A percentile compares a stretch with the other conserved stretches of the same genome.
Conservation (phyloP, 2,113 vertebrate genomes). For the Empidonax alnorum region DNA sequence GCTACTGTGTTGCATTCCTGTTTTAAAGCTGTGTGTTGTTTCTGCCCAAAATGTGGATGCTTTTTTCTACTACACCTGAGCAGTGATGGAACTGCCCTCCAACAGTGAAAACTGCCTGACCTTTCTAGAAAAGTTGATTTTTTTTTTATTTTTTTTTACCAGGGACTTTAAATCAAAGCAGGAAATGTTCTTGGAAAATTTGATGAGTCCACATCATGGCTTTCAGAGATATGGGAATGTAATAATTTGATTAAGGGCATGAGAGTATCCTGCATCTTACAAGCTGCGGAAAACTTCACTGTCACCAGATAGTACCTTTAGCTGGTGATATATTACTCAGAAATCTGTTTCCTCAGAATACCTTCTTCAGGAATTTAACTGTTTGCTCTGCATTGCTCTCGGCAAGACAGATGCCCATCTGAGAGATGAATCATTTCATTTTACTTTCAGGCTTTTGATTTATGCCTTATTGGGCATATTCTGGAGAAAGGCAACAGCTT, state of each 20-base stretch:
- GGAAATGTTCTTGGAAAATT: background rate
- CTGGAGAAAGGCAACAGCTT: background rate
- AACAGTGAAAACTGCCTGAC: background rate
- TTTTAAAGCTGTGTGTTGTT: background rate
- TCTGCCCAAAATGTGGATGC: background rate
- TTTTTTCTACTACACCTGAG: background rate
- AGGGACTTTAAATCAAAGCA: background rate
- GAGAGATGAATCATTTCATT: background rate
- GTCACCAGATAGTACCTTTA: background rate
- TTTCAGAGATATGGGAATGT: background rate
- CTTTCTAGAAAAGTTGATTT: background rate
- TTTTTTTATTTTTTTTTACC: background rate
- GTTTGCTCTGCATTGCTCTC: background rate
- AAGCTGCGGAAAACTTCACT: background rate
- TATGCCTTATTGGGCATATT: background rate
- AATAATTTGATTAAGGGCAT: background rate
- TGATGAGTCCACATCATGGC: too few relatives aligned
- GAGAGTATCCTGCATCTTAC: background rate
- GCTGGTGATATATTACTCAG: background rate
- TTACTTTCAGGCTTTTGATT: constrained; percentile 13
- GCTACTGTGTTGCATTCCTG: background rate
- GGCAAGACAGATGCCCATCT: background rate
- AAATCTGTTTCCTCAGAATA: background rate
- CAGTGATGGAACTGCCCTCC: background rate
- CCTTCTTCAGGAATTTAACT: background rate